Evolutionary conservation across 2,113 vertebrate genomes (phyloP).

Genomic region (Pelecanus crispus): DNA sequence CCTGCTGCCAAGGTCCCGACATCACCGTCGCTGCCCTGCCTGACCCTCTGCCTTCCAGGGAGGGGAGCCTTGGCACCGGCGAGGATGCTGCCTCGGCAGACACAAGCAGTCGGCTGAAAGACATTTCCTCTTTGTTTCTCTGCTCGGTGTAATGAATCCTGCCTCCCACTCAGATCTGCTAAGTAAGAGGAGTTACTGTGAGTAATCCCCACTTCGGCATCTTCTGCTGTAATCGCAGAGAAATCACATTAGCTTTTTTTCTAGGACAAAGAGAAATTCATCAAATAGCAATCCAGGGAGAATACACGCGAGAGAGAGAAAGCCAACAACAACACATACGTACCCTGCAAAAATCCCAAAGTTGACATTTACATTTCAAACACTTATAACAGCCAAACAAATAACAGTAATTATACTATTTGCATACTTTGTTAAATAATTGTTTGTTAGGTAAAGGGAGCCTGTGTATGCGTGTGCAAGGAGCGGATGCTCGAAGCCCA

Average conservation of each 20-base stretch:
- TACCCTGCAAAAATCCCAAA: conserved; percentile 35
- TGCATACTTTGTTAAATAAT: conserved; percentile 69
- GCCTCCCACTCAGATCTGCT: conserved; percentile 58
- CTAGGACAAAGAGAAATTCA: conserved; percentile 42
- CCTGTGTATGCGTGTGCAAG: background rate
- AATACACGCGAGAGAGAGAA: background rate
- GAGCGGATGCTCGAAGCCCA: background rate
- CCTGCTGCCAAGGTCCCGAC: background rate
- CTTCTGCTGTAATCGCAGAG: conserved; percentile 16
- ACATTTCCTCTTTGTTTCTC: conserved; percentile 42
- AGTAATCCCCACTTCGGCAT: conserved; percentile 24
- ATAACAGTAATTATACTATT: conserved; percentile 75
- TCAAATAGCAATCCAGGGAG: conserved; percentile 54
- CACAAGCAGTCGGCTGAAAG: conserved; percentile 3
- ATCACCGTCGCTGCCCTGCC: background rate
- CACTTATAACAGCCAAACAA: conserved; percentile 71
- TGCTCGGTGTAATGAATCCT: conserved; percentile 58
- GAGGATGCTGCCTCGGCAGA: background rate
- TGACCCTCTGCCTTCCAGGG: background rate
- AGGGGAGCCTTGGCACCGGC: background rate
- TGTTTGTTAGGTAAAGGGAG: conserved; percentile 59
- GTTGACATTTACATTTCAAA: conserved; percentile 75
- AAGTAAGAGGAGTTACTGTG: conserved; percentile 42
- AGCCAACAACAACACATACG: background rate
- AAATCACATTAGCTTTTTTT: conserved; percentile 32